Evolutionary conservation across 2,797 vertebrate genomes (phyloP), one percentile per base, ranked within the genome.

Genomic region (Macroramphosus scolopax): DNA sequence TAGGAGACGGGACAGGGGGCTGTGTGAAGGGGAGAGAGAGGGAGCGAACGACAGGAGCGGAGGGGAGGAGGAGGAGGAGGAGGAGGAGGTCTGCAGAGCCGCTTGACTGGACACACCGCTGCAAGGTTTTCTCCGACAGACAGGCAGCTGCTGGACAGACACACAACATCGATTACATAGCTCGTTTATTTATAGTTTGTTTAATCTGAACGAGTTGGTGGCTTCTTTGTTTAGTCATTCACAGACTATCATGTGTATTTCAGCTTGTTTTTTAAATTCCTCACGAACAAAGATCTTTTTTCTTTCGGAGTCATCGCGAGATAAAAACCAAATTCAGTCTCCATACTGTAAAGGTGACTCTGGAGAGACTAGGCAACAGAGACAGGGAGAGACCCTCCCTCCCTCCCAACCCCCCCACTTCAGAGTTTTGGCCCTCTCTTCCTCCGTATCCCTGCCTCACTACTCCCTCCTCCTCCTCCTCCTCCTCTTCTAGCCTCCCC

Each of bases 1-100:
- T 89, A 88, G 90, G 88, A 89, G 88, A 86, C 88, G 80, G 89
- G 89, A 90, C 86, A 88, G 87, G 88, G 86, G 86, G 84, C 86
- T 89, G 74, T 74, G 82, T 67, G 82, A 86, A 86, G 82, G 85
- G 75, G 77, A 49, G 73, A 58, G 69, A 30, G 63, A 8, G 62
- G 32, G 61, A 63, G 75, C 40, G 61, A 46, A 43, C 46, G 50
- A 58, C 40, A 68, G 59, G 64, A 51, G 49, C 40, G 57, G 52
- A 51, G 61, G 26, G 53, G 12, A 8, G 11, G 5, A 6, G 10
- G 64, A 32, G 38, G 38, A 62, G 62, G 42, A 17, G 48, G 58
- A 54, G 77, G 78, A 69, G 78, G 83, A 74, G 83, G 84, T 81
- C 82, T 86, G 84, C 81, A 78, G 85, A 86, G 75, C 77, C 83